Base-by-base conservation (phyloP, 2,888 invertebrate genomes). In the Carabus problematicus region DNA sequence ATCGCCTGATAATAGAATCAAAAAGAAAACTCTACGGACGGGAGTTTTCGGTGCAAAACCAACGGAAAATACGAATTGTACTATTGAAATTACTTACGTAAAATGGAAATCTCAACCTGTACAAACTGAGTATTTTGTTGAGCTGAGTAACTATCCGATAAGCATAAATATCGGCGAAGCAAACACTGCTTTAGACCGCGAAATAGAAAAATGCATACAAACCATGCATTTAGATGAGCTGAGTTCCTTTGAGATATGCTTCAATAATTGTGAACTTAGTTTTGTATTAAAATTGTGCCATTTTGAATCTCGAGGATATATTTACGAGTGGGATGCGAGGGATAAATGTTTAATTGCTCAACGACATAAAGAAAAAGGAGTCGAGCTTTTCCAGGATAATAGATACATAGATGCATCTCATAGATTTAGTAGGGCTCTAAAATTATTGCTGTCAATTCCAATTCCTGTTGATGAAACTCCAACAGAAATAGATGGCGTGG, bases 351-450 rank as follows among this genome's bases (percentile, higher is more conserved):
- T 78, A 7, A 73, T 84, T 71, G 84, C 85, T 0, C 72, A 77
- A 16, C 77, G 78, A 8, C 84, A 84, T 67, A 86, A 86, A 73
- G 78, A 80, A 41, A 81, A 81, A 70, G 86, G 86, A 0, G 89
- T 91, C 0, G 79, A 84, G 40, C 83, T 93, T 71, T 92, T 91
- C 72, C 88, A 88, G 76, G 77, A 83, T 1, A 85, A 86, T 71
- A 85, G 88, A 62, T 82, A 84, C 62, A 77, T 83, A 8, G 91
- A 92, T 77, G 92, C 93, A 0, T 94, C 92, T 74, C 82, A 85
- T 71, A 85, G 88, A 74, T 95, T 94, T 78, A 87, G 86, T 71
- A 89, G 89, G 79, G 89, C 91, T 1, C 84, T 93, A 19, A 93
- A 93, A 80, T 84, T 91, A 75, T 76, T 94, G 6, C 86, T 90